Conservation (phyloP, 2,113 vertebrate genomes). For the Equus quagga region DNA sequence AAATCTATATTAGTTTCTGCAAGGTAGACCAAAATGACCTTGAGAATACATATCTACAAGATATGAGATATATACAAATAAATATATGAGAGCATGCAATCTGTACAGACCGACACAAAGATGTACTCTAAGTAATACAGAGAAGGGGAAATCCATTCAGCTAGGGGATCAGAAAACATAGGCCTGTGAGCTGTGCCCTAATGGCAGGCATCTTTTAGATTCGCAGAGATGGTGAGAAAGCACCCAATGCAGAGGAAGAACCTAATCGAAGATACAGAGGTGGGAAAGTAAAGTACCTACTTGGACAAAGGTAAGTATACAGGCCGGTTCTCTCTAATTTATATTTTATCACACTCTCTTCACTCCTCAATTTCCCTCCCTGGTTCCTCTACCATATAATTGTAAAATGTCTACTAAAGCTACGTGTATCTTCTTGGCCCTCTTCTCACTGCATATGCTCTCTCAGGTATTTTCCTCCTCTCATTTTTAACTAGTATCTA, state of each 20-base stretch:
- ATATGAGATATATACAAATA: neutral
- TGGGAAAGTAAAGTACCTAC: neutral
- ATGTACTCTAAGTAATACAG: neutral
- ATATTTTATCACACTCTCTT: neutral
- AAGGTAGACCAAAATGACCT: neutral
- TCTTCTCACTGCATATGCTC: neutral
- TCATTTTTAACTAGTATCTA: constrained; percentile 14
- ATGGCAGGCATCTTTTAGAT: neutral
- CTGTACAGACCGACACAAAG: constrained; percentile 2
- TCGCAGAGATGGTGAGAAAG: neutral
- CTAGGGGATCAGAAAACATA: neutral
- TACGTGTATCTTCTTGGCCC: neutral
- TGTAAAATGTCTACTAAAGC: neutral
- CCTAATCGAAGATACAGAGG: neutral
- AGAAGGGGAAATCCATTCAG: neutral
- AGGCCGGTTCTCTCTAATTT: neutral
- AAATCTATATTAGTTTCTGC: neutral
- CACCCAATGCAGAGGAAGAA: neutral
- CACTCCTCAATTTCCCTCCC: neutral
- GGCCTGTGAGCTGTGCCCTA: neutral
- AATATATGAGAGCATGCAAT: neutral
- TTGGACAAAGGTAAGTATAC: neutral
- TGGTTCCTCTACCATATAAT: neutral
- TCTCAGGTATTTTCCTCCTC: neutral
- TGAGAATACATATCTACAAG: neutral